phyloP scores from a whole-genome alignment of 35 echinoderm and acorn worm species.

The Apostichopus californicus region DNA sequence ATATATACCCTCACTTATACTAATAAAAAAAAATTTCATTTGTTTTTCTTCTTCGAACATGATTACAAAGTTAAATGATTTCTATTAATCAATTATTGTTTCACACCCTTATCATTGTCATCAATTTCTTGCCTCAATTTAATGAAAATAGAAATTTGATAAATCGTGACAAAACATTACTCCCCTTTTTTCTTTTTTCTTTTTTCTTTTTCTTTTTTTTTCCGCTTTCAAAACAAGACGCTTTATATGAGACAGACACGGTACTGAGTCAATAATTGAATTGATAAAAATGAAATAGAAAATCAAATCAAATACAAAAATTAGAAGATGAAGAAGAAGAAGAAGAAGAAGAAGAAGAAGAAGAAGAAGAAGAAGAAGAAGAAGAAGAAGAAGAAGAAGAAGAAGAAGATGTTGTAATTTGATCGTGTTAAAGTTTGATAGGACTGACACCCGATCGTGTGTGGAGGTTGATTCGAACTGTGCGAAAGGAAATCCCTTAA shows the following conservation, averaged over 20 bases:
- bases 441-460: constrained; percentile 32
- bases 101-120: background rate
- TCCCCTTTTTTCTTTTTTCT: background rate
- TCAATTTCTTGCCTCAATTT: constrained; percentile 3
- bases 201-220: background rate
- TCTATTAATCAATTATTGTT: constrained; percentile 12
- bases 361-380: too few relatives aligned
- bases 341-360: too few relatives aligned
- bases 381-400: too few relatives aligned
- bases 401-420: background rate
- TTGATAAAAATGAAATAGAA: constrained; percentile 5
- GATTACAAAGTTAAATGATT: background rate
- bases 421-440: constrained; percentile 44
- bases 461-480: constrained; percentile 11
- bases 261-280: constrained; percentile 13
- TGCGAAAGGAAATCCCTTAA: constrained; percentile 41
- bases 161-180: constrained; percentile 23
- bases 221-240: background rate
- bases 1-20: background rate
- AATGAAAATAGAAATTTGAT: constrained; percentile 18
- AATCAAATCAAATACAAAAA: too few relatives aligned
- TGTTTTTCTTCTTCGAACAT: background rate
- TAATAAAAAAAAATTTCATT: background rate
- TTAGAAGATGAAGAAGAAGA: too few relatives aligned
- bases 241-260: background rate